Evolutionary conservation across 2,113 vertebrate genomes (phyloP), one percentile per base, ranked within the genome.

Genomic region (Tonatia bakeri): DNA sequence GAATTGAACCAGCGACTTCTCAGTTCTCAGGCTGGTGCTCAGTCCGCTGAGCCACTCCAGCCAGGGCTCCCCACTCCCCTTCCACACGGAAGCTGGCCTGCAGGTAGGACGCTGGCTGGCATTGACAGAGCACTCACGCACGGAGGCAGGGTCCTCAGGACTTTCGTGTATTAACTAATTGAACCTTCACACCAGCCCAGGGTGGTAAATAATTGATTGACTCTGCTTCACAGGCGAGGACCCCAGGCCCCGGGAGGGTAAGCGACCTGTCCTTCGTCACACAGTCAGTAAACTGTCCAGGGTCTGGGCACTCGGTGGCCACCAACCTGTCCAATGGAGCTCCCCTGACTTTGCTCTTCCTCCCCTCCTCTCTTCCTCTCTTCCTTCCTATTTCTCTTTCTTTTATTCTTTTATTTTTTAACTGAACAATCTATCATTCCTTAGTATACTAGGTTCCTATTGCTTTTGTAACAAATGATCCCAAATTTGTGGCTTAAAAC

Each of bases 61-160:
- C 56, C 56, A 59, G 56, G 56, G 56, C 56, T 59, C 56, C 56
- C 56, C 56, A 24, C 56, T 24, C 22, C 56, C 22, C 22, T 59
- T 24, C 24, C 22, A 8, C 31, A 9, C 14, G 4, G 22, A 20
- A 22, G 31, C 15, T 2, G 9, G 36, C 13, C 5, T 4, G 5
- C n/a, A 9, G 0, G 24, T 33, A 22, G 0, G 0, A 43, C 1
- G 0, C 4, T 0, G 28, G 52, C 52, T 33, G 12, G 4, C 12
- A 1, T 17, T 43, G 11, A 38, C 67, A 7, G 0, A 4, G 36
- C 54, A 17, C 56, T 40, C 31, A 12, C 13, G 5, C 4, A 33
- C 1, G 26, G 33, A 24, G 43, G 28, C n/a, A 9, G 4, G 3
- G 45, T 22, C 75, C 38, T 13, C 6, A 24, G 14, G 15, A 12